Conservation (phyloP, 2,797 vertebrate genomes). For the Schizopygopsis pylzovi region DNA sequence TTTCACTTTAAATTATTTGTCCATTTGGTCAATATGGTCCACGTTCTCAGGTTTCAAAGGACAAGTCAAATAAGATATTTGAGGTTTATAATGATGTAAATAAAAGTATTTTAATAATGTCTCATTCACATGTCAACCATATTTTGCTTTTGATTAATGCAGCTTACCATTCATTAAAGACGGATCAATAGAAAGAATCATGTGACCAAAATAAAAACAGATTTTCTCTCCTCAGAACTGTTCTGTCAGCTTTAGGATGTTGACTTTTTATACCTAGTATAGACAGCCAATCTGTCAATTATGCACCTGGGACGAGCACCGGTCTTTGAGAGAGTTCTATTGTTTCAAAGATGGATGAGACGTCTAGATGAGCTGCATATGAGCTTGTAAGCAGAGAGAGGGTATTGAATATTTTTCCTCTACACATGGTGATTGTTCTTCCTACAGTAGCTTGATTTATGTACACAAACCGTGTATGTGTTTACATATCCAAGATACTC, state of each 20-base stretch:
- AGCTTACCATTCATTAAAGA: constrained; percentile 12
- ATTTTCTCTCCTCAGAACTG: constrained; percentile 17
- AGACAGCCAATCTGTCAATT: constrained; percentile 62
- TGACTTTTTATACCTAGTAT: constrained; percentile 49
- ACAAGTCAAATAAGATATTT: not conserved
- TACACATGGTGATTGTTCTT: constrained; percentile 44
- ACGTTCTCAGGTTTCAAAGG: not conserved
- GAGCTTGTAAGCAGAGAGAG: constrained; percentile 19
- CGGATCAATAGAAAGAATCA: constrained; percentile 1
- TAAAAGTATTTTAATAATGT: not conserved
- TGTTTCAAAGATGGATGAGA: constrained; percentile 60
- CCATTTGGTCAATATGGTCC: not conserved
- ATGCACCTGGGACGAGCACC: constrained; percentile 58
- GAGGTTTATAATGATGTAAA: not conserved
- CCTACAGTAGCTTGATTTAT: constrained; percentile 30
- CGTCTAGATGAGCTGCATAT: constrained; percentile 47
- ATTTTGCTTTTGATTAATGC: constrained; percentile 17
- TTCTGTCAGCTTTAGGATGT: constrained; percentile 31
- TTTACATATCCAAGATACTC: constrained; percentile 18
- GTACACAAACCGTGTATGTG: constrained; percentile 13
- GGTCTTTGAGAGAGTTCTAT: constrained; percentile 51
- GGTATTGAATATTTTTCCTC: constrained; percentile 35
- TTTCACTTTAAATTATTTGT: not conserved
- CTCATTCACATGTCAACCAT: not conserved
- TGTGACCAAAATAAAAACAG: constrained; percentile 9